Conservation (phyloP, 2,888 invertebrate genomes). For the Portevinia maculata region DNA sequence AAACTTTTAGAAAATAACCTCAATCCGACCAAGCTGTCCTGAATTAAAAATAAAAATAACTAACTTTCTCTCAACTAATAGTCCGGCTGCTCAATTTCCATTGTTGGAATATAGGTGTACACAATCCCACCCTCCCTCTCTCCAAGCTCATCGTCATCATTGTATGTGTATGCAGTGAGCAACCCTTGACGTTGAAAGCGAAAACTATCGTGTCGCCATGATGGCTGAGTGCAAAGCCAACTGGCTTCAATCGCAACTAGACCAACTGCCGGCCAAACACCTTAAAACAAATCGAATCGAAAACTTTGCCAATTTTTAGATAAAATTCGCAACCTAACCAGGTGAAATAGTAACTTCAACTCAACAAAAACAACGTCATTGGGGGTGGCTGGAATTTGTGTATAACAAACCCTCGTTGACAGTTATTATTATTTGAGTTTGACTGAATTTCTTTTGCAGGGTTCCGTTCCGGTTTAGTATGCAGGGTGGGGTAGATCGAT, state of each 20-base stretch:
- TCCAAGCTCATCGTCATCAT: not conserved
- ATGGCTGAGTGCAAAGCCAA: conserved; percentile 69
- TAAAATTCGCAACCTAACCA: conserved; percentile 41
- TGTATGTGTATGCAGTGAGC: not conserved
- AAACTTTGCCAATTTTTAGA: conserved; percentile 71
- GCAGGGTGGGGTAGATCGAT: conserved; percentile 23
- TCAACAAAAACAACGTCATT: not conserved
- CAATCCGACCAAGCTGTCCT: conserved; percentile 23
- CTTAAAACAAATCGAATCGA: conserved; percentile 69
- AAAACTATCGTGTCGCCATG: conserved; percentile 61
- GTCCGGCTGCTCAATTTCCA: conserved; percentile 44
- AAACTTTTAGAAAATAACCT: conserved; percentile 29
- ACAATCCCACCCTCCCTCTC: not conserved
- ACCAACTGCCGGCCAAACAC: conserved; percentile 31
- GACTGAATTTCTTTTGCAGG: conserved; percentile 17
- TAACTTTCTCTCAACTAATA: conserved; percentile 6
- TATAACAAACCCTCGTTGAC: conserved; percentile 65
- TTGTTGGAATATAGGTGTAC: not conserved
- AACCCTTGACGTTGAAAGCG: conserved; percentile 27
- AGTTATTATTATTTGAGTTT: conserved; percentile 70
- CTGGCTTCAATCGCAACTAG: conserved; percentile 43
- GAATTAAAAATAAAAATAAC: conserved; percentile 9
- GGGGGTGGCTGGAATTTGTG: conserved; percentile 50
- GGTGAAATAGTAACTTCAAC: conserved; percentile 44
- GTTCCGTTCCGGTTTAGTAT: conserved; percentile 38